Conservation (phyloP, 2,113 vertebrate species). For the Aptenodytes patagonicus region DNA sequence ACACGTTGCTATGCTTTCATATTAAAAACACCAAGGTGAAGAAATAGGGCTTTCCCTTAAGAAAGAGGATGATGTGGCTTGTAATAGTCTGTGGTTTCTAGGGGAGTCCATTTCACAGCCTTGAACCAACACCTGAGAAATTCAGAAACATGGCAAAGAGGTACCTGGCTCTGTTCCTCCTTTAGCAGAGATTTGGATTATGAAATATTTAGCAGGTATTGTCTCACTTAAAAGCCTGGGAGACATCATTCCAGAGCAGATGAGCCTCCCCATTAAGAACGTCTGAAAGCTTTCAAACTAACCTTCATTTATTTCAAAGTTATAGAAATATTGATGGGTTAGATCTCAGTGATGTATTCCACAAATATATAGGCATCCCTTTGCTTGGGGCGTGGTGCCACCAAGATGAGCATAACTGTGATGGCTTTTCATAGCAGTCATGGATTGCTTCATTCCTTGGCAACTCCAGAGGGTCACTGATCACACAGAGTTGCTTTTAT, state of each 20-base stretch:
- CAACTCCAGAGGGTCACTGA: neutral
- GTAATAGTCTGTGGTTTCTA: neutral
- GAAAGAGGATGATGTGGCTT: neutral
- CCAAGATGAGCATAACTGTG: neutral
- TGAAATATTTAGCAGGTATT: conserved; percentile 27
- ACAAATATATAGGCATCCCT: neutral
- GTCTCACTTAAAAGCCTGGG: neutral
- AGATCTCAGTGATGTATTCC: neutral
- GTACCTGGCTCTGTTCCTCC: neutral
- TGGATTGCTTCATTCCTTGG: neutral
- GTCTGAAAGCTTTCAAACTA: conserved; percentile 14
- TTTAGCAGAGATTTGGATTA: neutral
- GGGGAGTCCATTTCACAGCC: neutral
- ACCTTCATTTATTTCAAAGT: neutral
- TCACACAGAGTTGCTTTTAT: neutral
- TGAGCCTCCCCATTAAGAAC: neutral
- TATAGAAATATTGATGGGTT: neutral
- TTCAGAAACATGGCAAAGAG: neutral
- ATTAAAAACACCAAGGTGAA: neutral
- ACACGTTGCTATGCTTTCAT: neutral
- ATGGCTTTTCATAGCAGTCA: neutral
- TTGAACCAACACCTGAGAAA: neutral
- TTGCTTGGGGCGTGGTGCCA: neutral
- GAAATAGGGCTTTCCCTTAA: neutral
- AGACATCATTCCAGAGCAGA: neutral